phyloP scores from a whole-genome alignment of 2,888 invertebrate species.

The Hypolimnas misippus region DNA sequence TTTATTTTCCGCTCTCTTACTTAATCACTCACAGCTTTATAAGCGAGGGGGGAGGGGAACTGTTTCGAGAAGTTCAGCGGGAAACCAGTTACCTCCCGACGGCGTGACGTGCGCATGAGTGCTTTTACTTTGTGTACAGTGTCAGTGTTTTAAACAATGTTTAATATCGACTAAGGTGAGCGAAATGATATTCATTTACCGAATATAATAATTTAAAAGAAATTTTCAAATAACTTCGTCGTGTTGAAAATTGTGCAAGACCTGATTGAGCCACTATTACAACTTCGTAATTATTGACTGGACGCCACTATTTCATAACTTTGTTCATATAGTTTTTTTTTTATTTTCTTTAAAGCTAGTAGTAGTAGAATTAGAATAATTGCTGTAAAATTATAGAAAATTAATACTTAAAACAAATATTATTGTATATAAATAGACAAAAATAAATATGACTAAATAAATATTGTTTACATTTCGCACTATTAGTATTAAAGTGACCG shows the following conservation, averaged over 20 bases:
- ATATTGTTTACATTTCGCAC: neutral
- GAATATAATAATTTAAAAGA: conserved; percentile 19
- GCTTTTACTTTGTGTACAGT: conserved; percentile 34
- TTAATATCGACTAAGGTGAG: conserved; percentile 44
- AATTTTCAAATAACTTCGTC: too few relatives aligned
- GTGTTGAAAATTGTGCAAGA: conserved; percentile 24
- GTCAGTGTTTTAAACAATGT: conserved; percentile 45
- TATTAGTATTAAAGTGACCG: too few relatives aligned
- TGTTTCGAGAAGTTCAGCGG: conserved; percentile 45
- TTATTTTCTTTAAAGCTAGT: neutral
- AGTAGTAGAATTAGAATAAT: too few relatives aligned
- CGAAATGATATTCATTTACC: conserved; percentile 25
- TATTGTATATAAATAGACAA: neutral
- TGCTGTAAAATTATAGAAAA: too few relatives aligned
- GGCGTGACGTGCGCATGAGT: conserved; percentile 43
- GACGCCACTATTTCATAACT: conserved; percentile 47
- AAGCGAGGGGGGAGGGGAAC: conserved; percentile 43
- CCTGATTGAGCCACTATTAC: conserved; percentile 51
- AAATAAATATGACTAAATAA: neutral
- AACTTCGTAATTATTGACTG: conserved; percentile 40
- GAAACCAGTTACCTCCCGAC: conserved; percentile 47
- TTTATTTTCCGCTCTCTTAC: conserved; percentile 38
- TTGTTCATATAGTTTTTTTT: conserved; percentile 36
- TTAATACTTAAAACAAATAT: too few relatives aligned
- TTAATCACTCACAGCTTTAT: conserved; percentile 28